Conservation (phyloP, 2,797 vertebrate genomes). For the Acanthurus tractus region DNA sequence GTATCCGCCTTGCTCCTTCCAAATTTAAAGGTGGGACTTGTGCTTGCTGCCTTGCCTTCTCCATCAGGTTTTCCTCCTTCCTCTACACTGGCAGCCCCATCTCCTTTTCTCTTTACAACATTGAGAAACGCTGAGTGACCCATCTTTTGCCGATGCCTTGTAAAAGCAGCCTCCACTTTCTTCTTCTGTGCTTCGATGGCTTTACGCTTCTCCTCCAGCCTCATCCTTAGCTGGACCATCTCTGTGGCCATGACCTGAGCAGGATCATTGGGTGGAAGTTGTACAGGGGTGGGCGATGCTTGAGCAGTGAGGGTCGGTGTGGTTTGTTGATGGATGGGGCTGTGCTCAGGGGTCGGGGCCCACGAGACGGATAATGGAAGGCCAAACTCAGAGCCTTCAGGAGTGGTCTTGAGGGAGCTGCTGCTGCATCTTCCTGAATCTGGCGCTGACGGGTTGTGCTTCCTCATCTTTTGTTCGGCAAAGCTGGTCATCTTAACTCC, state of each 20-base stretch:
- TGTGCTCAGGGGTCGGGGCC: conserved; percentile 92
- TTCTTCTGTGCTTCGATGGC: conserved; percentile 99
- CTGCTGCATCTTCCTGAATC: conserved; percentile 83
- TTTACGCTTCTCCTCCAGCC: conserved; percentile 96
- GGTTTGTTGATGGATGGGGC: conserved; percentile 83
- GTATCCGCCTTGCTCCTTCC: conserved; percentile 86
- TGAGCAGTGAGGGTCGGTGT: conserved; percentile 37
- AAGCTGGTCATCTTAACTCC: conserved; percentile 96
- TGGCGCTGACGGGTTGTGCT: conserved; percentile 89
- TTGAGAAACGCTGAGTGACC: conserved; percentile 96
- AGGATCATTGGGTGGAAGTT: conserved; percentile 88
- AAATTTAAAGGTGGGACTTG: conserved; percentile 78
- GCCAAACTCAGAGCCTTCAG: conserved; percentile 93
- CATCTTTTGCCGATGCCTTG: conserved; percentile 95
- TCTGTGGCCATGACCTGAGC: conserved; percentile 96
- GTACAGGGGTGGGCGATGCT: conserved; percentile 50
- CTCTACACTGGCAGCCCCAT: conserved; percentile 87
- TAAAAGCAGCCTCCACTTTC: conserved; percentile 97
- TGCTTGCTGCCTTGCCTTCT: conserved; percentile 70
- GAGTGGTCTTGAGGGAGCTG: conserved; percentile 95
- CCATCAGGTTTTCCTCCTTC: conserved; percentile 86
- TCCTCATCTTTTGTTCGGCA: conserved; percentile 96
- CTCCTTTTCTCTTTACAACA: conserved; percentile 95
- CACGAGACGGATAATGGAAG: conserved; percentile 93
- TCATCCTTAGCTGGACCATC: conserved; percentile 96